Percentiles rank a stretch among this genome's conserved stretches.
Evolutionary conservation across 2,888 invertebrate genomes (phyloP).

Genomic region (Marasmarcha lunaedactyla): DNA sequence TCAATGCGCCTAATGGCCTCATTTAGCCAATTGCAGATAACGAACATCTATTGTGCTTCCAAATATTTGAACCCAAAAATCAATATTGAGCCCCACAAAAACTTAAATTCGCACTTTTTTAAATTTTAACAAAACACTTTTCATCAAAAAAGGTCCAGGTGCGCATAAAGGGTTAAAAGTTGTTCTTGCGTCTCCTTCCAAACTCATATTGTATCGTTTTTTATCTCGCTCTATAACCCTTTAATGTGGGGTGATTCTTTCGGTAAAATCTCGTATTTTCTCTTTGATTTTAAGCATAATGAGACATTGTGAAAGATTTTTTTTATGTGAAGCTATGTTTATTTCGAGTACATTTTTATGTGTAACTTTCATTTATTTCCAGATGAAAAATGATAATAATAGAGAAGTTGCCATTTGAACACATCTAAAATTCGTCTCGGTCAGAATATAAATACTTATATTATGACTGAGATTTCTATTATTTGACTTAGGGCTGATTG

Average conservation of each 20-base stretch:
- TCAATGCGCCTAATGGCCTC: slow-evolving; percentile 37
- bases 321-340: no score
- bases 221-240: slow-evolving; percentile 49
- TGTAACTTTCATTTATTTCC: slow-evolving; percentile 11
- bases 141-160: slow-evolving; percentile 52
- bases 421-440: no score
- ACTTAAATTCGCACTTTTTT: slow-evolving; percentile 62
- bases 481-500: no score
- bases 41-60: slow-evolving; percentile 46
- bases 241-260: slow-evolving; percentile 52
- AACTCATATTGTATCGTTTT: slow-evolving; percentile 14
- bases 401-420: no score
- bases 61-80: slow-evolving; percentile 45
- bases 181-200: slow-evolving; percentile 24
- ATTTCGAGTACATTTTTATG: no score
- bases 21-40: slow-evolving; percentile 45
- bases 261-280: slow-evolving; percentile 63
- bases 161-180: slow-evolving; percentile 61
- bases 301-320: slow-evolving; percentile 57
- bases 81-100: slow-evolving; percentile 61
- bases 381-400: no score
- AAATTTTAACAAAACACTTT: slow-evolving; percentile 48
- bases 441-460: no score
- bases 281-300: slow-evolving; percentile 54
- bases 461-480: no score